Conservation (phyloP, 2,113 vertebrate genomes). For the Cricetomys ansorgei region DNA sequence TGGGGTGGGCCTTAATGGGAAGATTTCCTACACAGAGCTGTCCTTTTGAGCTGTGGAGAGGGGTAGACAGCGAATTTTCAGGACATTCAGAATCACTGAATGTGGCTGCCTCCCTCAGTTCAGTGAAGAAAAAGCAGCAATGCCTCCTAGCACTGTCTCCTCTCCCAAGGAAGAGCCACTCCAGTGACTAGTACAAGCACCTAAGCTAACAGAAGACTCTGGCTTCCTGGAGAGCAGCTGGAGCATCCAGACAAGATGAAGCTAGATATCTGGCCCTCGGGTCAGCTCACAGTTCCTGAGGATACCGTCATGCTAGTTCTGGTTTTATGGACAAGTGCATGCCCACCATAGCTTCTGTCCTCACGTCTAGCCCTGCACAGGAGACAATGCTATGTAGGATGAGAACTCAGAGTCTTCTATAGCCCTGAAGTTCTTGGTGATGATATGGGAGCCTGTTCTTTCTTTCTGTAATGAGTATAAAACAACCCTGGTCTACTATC, state of each 20-base stretch:
- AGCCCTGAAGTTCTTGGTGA: background rate
- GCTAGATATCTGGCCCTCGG: background rate
- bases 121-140: background rate
- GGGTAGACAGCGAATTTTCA: fast-evolving
- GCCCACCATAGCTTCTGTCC: fast-evolving
- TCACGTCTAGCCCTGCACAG: background rate
- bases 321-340: background rate
- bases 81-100: background rate
- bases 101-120: background rate
- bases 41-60: fast-evolving
- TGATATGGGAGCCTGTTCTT: fast-evolving
- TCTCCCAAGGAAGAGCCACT: background rate
- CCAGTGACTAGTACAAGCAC: conserved; percentile 25
- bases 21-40: background rate
- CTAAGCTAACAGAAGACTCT: background rate
- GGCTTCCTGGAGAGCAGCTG: background rate
- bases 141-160: background rate
- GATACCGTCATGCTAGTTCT: fast-evolving
- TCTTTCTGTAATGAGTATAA: background rate
- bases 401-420: background rate
- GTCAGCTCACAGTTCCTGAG: background rate
- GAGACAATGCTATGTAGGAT: background rate
- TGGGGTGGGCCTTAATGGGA: fast-evolving
- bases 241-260: background rate
- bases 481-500: background rate